phyloP scores from a whole-genome alignment of 2,888 invertebrate species.

The Plagiodera versicolora region DNA sequence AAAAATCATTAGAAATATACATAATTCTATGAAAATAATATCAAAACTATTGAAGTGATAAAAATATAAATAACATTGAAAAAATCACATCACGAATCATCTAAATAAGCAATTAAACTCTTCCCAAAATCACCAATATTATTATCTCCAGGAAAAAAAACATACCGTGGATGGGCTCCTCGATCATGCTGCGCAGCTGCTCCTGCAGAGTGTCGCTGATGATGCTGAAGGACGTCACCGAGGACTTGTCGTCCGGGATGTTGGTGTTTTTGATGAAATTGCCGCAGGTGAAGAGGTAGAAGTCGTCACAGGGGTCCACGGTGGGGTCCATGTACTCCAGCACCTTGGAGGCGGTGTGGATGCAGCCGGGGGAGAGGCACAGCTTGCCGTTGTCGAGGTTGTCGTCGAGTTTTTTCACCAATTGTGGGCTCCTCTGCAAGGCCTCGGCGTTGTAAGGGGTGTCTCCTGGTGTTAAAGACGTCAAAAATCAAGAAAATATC shows the following conservation, averaged over 20 bases:
- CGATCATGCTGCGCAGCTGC: conserved; percentile 70
- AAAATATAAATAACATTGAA: too few species aligned
- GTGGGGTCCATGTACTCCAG: conserved; percentile 70
- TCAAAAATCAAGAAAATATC: too few species aligned
- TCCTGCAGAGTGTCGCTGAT: conserved; percentile 75
- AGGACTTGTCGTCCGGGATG: conserved; percentile 81
- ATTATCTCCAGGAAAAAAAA: too few species aligned
- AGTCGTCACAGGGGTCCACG: conserved; percentile 80
- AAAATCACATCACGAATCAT: too few species aligned
- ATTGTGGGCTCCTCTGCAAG: conserved; percentile 37
- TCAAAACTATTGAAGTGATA: too few species aligned
- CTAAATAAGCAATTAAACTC: too few species aligned
- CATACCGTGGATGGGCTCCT: conserved; percentile 61
- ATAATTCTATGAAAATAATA: too few species aligned
- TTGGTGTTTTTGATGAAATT: conserved; percentile 70
- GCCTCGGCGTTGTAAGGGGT: conserved; percentile 42
- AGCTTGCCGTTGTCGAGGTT: conserved; percentile 54
- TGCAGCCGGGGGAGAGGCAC: conserved; percentile 77
- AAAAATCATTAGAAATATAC: too few species aligned
- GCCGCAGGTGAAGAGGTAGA: conserved; percentile 80
- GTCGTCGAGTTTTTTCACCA: conserved; percentile 38
- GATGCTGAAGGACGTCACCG: conserved; percentile 74
- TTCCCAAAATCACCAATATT: too few species aligned
- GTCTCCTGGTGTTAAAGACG: too few species aligned
- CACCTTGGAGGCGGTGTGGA: conserved; percentile 76